Base-by-base conservation (phyloP, 2,797 vertebrate species). In the Anguilla anguilla region DNA sequence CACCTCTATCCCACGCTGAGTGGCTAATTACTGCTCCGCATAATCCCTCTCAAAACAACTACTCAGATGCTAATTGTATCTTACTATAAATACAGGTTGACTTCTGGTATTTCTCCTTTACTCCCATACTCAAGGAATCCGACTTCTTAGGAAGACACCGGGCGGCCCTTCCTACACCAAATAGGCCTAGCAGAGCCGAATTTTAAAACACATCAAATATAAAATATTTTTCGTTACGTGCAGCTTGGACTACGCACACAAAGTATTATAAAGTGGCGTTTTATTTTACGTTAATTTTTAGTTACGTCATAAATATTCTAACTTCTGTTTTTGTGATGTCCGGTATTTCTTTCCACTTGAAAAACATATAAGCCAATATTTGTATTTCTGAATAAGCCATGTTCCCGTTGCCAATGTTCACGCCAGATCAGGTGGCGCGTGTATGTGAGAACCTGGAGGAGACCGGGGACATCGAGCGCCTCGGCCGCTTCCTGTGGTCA, bases 381-480 rank as follows among this genome's bases (percentile, higher is more conserved):
- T 77, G 15, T 35, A 82, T 51, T 49, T n/a, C 19, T 49, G 79
- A 82, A 77, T 13, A 77, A 86, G 93, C 49, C 43, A 97, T 97
- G 96, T 97, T 97, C 79, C 96, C 95, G 0, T 87, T 97, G 82
- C 96, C 96, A 1, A 95, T 96, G 95, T 97, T 97, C 91, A 97
- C 96, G 0, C 94, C 96, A 79, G 96, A 97, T 82, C 96, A 97
- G 92, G 96, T 97, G 25, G 96, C 96, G 19, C 94, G 96, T 0
- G 96, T 97, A 51, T 97, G 96, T 83, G 96, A 97, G 92, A 97
- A 96, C 90, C 35, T 97, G 92, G 96, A 97, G 93, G 96, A 97
- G 91, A 97, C 96, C 4, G 96, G 96, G 43, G 96, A 97, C 88
- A 96, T 97, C 28, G 96, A 97, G 94, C 96, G 96, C 57, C 93